Evolutionary conservation across 2,888 invertebrate species (phyloP).

Genomic region (Nymphalis urticae): DNA sequence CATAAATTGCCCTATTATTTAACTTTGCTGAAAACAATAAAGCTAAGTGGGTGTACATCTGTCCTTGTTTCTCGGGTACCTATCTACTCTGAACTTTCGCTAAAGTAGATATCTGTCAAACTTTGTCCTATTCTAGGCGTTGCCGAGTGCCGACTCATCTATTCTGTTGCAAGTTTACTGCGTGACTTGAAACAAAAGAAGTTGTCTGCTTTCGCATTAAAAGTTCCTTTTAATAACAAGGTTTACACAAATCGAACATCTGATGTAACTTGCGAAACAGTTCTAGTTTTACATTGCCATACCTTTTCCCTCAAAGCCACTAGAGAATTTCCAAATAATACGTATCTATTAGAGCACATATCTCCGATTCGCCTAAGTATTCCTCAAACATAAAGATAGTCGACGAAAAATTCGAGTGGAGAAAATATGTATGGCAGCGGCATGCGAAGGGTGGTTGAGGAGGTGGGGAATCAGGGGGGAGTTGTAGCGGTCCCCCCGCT

Average conservation of each 20-base stretch:
- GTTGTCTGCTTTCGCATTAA: slow-evolving; percentile 21
- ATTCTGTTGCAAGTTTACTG: slow-evolving; percentile 34
- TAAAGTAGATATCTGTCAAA: slow-evolving; percentile 37
- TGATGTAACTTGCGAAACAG: slow-evolving; percentile 33
- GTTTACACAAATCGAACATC: slow-evolving; percentile 24
- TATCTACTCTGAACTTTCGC: slow-evolving; percentile 27
- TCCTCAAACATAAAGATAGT: slow-evolving; percentile 80
- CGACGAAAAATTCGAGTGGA: slow-evolving; percentile 80
- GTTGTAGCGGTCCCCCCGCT: slow-evolving; percentile 55
- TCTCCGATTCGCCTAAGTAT: slow-evolving; percentile 79
- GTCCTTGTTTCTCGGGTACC: slow-evolving; percentile 28
- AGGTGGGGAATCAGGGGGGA: slow-evolving; percentile 50
- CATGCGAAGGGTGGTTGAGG: slow-evolving; percentile 65
- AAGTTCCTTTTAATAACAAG: slow-evolving; percentile 25
- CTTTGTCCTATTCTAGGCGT: slow-evolving; percentile 27
- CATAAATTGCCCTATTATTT: slow-evolving; percentile 23
- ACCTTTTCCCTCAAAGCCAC: slow-evolving; percentile 42
- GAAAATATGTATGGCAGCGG: slow-evolving; percentile 76
- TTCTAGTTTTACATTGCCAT: slow-evolving; percentile 33
- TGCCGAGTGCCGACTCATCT: slow-evolving; percentile 36
- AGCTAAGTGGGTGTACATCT: slow-evolving; percentile 26
- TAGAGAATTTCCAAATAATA: slow-evolving; percentile 73
- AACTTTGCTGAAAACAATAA: slow-evolving; percentile 28
- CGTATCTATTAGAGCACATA: slow-evolving; percentile 79
- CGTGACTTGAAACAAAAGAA: slow-evolving; percentile 37